These are phyloP conservation scores for Cephus cinctus DNA, from an alignment of 1,140 invertebrate species.

Conservation along the genomic window DNA sequence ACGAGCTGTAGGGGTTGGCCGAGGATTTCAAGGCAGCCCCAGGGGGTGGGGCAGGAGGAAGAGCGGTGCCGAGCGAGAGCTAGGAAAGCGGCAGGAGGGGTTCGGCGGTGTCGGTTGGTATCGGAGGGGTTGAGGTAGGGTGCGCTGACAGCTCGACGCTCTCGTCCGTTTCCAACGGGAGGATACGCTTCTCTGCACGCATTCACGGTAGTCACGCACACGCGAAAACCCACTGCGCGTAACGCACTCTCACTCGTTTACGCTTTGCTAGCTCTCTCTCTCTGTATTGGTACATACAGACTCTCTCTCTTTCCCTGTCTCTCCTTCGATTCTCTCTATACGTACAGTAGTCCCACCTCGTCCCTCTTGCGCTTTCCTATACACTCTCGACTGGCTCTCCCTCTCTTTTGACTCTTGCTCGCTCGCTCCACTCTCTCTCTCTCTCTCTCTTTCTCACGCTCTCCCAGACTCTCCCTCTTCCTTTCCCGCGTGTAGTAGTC, in stretches of 20 bases:
- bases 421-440: constrained; percentile 26
- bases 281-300: no score
- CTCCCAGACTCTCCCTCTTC: constrained; percentile 28
- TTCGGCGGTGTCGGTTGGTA: constrained; percentile 13
- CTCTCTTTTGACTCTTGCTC: no score
- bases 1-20: no score
- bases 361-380: no score
- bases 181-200: constrained; percentile 56
- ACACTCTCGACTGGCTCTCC: no score
- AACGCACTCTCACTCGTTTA: constrained; percentile 22
- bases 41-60: constrained; percentile 9
- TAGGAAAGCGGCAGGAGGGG: constrained; percentile 28
- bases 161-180: constrained; percentile 50
- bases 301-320: constrained; percentile 28
- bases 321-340: constrained; percentile 30
- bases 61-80: constrained; percentile 8
- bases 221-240: constrained; percentile 12
- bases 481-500: constrained; percentile 34
- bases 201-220: constrained; percentile 33
- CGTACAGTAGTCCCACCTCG: no score
- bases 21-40: no score
- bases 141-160: constrained; percentile 56
- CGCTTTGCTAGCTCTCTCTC: constrained; percentile 1
- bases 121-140: constrained; percentile 40
- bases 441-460: constrained; percentile 29